Conservation (phyloP, 2,113 vertebrate species). For the Gymnobelideus leadbeateri region DNA sequence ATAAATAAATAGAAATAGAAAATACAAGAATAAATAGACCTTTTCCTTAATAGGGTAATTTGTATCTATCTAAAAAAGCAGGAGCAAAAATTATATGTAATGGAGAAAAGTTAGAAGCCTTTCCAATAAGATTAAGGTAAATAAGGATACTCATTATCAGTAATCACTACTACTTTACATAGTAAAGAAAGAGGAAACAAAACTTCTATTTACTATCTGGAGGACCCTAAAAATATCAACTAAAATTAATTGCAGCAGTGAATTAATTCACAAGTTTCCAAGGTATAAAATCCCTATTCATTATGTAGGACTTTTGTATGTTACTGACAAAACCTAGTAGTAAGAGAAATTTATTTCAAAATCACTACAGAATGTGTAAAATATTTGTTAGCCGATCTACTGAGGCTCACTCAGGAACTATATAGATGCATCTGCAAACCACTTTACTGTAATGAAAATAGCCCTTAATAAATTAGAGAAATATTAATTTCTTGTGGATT, state of each 20-base stretch:
- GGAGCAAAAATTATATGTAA: too few species aligned
- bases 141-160: background rate
- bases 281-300: background rate
- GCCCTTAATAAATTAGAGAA: background rate
- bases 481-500: background rate
- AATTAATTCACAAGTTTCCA: background rate
- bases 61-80: too few species aligned
- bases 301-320: background rate
- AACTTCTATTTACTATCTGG: background rate
- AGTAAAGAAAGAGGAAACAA: background rate
- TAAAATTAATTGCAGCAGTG: background rate
- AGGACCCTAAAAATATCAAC: background rate
- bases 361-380: background rate
- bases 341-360: background rate
- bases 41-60: too few species aligned
- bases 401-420: background rate
- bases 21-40: too few species aligned
- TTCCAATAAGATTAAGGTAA: background rate
- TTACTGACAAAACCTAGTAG: background rate
- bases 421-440: background rate
- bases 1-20: too few species aligned
- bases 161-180: background rate
- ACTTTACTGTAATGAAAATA: background rate
- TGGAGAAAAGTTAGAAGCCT: too few species aligned
- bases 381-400: background rate